These are phyloP conservation scores for Mola mola DNA, from an alignment of 2,113 vertebrate genomes.

Conservation along the genomic window DNA sequence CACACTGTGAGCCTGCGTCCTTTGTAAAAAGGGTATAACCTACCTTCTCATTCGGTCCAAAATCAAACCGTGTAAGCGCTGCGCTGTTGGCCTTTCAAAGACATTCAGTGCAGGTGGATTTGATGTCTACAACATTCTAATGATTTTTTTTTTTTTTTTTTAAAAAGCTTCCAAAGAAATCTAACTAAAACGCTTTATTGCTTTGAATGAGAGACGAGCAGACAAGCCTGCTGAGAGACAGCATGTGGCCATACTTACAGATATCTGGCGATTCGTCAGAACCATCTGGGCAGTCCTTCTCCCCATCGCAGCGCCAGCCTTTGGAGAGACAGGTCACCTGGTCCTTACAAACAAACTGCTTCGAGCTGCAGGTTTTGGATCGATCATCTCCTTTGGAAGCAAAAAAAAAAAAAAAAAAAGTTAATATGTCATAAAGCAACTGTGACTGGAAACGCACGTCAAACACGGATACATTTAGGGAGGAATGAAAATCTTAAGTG, in stretches of 20 bases:
- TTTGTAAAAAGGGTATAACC: slow-evolving; percentile 49
- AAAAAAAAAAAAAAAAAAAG: slow-evolving; percentile 66
- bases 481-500: neutral
- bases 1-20: slow-evolving; percentile 43
- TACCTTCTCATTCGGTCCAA: slow-evolving; percentile 30
- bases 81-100: slow-evolving; percentile 26
- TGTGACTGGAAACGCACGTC: neutral
- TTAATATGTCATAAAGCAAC: slow-evolving; percentile 12
- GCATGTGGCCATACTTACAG: slow-evolving; percentile 83
- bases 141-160: no score
- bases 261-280: slow-evolving; percentile 96
- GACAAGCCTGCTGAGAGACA: slow-evolving; percentile 15
- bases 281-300: slow-evolving; percentile 97
- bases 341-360: slow-evolving; percentile 98
- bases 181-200: no score
- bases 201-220: neutral
- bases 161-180: no score
- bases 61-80: slow-evolving; percentile 45
- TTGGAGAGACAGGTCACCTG: slow-evolving; percentile 97
- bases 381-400: slow-evolving; percentile 77
- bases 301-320: slow-evolving; percentile 97
- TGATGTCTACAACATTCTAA: no score
- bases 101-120: no score
- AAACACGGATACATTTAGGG: neutral
- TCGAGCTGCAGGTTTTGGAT: slow-evolving; percentile 93